Base-by-base conservation (phyloP, 2,113 vertebrate species). In the Periophthalmodon schlosseri region DNA sequence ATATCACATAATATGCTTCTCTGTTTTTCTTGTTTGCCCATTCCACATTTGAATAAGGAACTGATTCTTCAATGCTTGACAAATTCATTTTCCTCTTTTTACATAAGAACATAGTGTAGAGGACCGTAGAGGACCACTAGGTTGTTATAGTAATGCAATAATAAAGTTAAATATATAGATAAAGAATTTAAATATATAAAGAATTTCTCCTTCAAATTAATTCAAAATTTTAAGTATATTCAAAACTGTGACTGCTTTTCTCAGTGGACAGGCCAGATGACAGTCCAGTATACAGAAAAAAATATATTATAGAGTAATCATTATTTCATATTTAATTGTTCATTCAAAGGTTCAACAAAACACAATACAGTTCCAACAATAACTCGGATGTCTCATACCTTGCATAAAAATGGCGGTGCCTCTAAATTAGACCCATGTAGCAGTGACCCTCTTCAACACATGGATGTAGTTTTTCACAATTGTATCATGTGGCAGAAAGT, bases 401-500 rank as follows among this genome's bases (percentile, higher is more conserved):
- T 63, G 56, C 68, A 79, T 54, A n/a, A 71, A 66, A 81, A 68
- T n/a, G 69, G 34, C 73, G 34, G 39, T 33, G 68, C 23, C 44
- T 84, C 76, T 86, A 75, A 85, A 85, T 90, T 84, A 85, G 80
- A 83, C n/a, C 74, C 61, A 11, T 58, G 63, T 63, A 69, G 74
- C 75, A 83, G 70, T 82, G 57, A 21, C 24, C 23, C 34, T 39
- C 78, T 73, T 84, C 50, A 79, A 23, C 56, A 79, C 76, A 77
- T 13, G 68, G 57, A 82, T 80, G 83, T 72, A 84, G 86, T 91
- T 90, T 91, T 90, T 92, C 88, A 88, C 84, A 86, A 91, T 75
- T 88, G 88, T 84, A 89, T 88, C 78, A 89, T 89, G 82, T 91
- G 87, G 85, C 89, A 91, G 83, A 89, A 88, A 91, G 83, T 88